Percentiles rank a stretch among this genome's conserved stretches.
Evolutionary conservation across 1,140 invertebrate species (phyloP).

Genomic region (Scaptomyza graminum): DNA sequence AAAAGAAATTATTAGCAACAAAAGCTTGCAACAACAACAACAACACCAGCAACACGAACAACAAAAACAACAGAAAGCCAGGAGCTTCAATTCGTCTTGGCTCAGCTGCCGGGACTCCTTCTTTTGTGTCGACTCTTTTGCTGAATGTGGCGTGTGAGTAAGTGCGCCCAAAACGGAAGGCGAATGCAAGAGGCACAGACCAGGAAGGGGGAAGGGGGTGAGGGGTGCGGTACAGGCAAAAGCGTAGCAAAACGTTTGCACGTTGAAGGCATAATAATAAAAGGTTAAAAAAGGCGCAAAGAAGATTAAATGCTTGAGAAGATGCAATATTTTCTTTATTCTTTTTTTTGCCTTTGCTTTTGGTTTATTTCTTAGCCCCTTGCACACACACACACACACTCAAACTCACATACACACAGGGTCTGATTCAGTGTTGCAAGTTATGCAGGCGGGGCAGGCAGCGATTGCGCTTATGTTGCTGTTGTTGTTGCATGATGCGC

Average conservation of each 20-base stretch:
- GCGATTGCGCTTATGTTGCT: conserved; percentile 67
- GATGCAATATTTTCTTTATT: conserved; percentile 82
- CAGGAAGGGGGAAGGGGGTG: neutral
- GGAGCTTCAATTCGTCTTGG: conserved; percentile 71
- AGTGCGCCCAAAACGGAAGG: conserved; percentile 77
- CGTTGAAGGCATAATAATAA: conserved; percentile 83
- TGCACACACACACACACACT: too few species aligned
- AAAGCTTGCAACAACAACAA: conserved; percentile 52
- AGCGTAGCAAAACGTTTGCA: conserved; percentile 82
- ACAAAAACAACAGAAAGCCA: conserved; percentile 33
- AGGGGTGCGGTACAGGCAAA: conserved; percentile 35
- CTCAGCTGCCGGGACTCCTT: conserved; percentile 28
- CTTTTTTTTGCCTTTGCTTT: conserved; percentile 39
- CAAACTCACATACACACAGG: too few species aligned
- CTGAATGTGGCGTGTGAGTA: conserved; percentile 72
- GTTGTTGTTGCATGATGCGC: conserved; percentile 55
- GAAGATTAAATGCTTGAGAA: conserved; percentile 83
- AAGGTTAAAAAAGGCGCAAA: conserved; percentile 83
- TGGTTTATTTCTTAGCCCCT: conserved; percentile 39
- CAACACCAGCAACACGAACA: neutral
- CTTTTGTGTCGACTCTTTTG: conserved; percentile 12
- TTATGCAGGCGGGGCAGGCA: conserved; percentile 48
- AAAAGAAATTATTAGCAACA: conserved; percentile 83
- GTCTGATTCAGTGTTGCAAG: conserved; percentile 48
- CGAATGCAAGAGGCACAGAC: conserved; percentile 23